Evolutionary conservation across 2,888 invertebrate species (phyloP).

Genomic region (Orchesella flavescens): DNA sequence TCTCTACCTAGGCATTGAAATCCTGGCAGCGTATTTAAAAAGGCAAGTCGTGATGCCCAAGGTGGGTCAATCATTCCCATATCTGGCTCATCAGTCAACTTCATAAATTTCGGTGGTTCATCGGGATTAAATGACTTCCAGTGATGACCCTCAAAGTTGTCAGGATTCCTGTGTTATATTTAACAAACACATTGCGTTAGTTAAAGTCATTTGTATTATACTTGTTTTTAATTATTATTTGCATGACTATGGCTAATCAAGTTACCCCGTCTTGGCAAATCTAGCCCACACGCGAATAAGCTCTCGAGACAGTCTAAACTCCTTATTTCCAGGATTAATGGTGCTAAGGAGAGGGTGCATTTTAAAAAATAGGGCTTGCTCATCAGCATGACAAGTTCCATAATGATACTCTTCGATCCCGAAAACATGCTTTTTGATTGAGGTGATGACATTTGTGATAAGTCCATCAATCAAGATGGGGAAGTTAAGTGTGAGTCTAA

Average conservation of each 20-base stretch:
- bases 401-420: slow-evolving; percentile 56
- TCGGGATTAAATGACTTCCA: slow-evolving; percentile 51
- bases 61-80: slow-evolving; percentile 63
- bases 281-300: slow-evolving; percentile 58
- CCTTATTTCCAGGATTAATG: slow-evolving; percentile 55
- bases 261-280: slow-evolving; percentile 62
- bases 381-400: slow-evolving; percentile 60
- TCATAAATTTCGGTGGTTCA: slow-evolving; percentile 56
- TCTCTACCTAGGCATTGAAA: slow-evolving; percentile 56
- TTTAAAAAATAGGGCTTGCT: slow-evolving; percentile 62
- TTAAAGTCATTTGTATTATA: not conserved
- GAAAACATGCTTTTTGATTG: slow-evolving; percentile 49
- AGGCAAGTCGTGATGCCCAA: slow-evolving; percentile 52
- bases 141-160: slow-evolving; percentile 40
- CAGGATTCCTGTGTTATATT: slow-evolving; percentile 39
- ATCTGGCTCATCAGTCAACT: slow-evolving; percentile 48
- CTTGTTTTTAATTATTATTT: not conserved
- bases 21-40: slow-evolving; percentile 58
- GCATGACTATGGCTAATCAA: not conserved
- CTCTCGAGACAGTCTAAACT: slow-evolving; percentile 54
- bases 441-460: slow-evolving; percentile 32
- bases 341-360: slow-evolving; percentile 61
- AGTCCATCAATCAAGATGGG: slow-evolving; percentile 63
- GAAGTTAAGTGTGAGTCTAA: slow-evolving; percentile 52
- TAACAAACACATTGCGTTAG: not conserved